These are phyloP conservation scores for Anodontia alba DNA, from an alignment of 2,888 invertebrate genomes.

Conservation along the genomic window DNA sequence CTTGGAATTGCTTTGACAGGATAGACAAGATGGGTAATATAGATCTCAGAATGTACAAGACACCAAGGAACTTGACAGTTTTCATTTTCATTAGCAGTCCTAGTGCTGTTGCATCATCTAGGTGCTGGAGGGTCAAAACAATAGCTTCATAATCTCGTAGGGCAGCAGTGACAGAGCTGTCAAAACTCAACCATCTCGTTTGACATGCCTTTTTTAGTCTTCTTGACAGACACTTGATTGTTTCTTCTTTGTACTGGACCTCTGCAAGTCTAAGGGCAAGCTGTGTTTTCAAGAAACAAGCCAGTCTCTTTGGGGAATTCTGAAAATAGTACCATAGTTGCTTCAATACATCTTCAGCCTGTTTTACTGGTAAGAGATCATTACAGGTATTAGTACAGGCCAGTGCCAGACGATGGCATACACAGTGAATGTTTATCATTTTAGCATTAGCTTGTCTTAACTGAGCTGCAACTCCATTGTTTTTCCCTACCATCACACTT, in stretches of 20 bases:
- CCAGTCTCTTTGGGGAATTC: neutral
- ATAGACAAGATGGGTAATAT: neutral
- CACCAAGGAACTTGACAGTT: neutral
- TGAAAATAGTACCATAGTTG: neutral
- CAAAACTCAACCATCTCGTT: neutral
- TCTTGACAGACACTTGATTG: too few species aligned
- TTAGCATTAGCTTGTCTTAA: neutral
- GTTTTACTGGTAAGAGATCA: neutral
- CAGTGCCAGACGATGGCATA: neutral
- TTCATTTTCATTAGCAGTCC: neutral
- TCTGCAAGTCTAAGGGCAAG: neutral
- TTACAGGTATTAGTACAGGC: neutral
- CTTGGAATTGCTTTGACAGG: neutral
- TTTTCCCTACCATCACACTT: neutral
- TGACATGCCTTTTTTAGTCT: neutral
- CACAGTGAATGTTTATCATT: neutral
- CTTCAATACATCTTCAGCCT: neutral
- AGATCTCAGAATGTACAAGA: neutral
- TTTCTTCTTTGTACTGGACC: neutral
- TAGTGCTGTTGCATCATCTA: neutral
- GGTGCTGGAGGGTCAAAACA: neutral
- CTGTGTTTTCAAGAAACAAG: neutral
- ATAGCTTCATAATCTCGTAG: neutral
- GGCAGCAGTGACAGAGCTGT: neutral
- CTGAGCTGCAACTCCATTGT: neutral